Evolutionary conservation across 2,888 invertebrate species (phyloP).

Genomic region (Metacarcinus magister): DNA sequence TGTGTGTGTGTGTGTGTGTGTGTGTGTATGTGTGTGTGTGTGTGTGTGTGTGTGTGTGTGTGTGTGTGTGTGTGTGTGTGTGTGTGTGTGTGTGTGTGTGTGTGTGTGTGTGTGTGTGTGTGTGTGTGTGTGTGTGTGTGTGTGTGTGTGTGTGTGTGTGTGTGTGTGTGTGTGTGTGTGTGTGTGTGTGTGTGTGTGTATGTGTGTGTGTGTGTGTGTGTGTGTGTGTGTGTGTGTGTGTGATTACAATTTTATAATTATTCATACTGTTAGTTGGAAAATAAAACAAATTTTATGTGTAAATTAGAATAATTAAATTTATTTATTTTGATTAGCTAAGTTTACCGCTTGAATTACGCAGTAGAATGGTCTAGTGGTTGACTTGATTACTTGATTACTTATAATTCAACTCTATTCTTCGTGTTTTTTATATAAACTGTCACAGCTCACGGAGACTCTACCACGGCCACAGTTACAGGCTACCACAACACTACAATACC

Average conservation of each 20-base stretch:
- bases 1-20: constrained; percentile 31
- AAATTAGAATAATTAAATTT: too few relatives aligned
- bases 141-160: not conserved
- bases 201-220: constrained; percentile 44
- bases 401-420: too few relatives aligned
- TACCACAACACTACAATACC: too few relatives aligned
- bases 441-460: too few relatives aligned
- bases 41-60: constrained; percentile 30
- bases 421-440: too few relatives aligned
- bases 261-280: too few relatives aligned
- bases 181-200: constrained; percentile 53
- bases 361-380: too few relatives aligned
- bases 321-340: too few relatives aligned
- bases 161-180: constrained; percentile 13
- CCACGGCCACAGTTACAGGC: too few relatives aligned
- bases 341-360: too few relatives aligned
- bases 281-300: too few relatives aligned
- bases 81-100: not conserved
- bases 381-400: too few relatives aligned
- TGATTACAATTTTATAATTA: not conserved
- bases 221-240: constrained; percentile 10
- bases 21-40: constrained; percentile 27
- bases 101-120: not conserved
- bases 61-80: not conserved
- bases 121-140: not conserved